Evolutionary conservation across 2,797 vertebrate genomes (phyloP).

Genomic region (Meda fulgida): DNA sequence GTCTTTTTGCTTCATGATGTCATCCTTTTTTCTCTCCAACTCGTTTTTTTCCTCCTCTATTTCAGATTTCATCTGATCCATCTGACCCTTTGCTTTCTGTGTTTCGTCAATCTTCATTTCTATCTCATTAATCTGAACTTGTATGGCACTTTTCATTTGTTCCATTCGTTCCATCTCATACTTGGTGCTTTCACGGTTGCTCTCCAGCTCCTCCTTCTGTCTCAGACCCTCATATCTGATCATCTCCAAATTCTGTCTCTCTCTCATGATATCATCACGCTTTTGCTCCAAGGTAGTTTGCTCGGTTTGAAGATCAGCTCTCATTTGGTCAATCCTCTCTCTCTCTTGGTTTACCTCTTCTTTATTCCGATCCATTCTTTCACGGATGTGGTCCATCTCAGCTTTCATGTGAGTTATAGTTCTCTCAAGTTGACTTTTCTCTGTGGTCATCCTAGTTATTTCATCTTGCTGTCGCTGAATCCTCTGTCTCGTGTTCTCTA

Average conservation of each 20-base stretch:
- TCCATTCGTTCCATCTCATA: slow-evolving; percentile 45
- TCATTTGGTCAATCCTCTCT: slow-evolving; percentile 60
- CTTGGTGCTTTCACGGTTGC: slow-evolving; percentile 39
- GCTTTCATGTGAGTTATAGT: slow-evolving; percentile 56
- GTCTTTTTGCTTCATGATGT: slow-evolving; percentile 57
- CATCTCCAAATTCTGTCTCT: slow-evolving; percentile 57
- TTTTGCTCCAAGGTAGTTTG: slow-evolving; percentile 57
- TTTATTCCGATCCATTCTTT: slow-evolving; percentile 60
- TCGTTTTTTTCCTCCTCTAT: slow-evolving; percentile 57
- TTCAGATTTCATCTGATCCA: slow-evolving; percentile 55
- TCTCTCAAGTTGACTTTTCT: slow-evolving; percentile 62
- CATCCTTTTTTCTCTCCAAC: slow-evolving; percentile 54
- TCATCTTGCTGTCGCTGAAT: slow-evolving; percentile 65
- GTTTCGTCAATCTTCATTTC: slow-evolving; percentile 56
- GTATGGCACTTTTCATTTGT: slow-evolving; percentile 50
- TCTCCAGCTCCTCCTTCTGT: slow-evolving; percentile 45
- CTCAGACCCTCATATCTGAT: slow-evolving; percentile 45
- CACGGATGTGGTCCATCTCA: slow-evolving; percentile 52
- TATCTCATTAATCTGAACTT: slow-evolving; percentile 57
- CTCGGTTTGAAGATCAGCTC: slow-evolving; percentile 62
- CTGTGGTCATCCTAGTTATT: slow-evolving; percentile 59
- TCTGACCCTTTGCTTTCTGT: slow-evolving; percentile 59
- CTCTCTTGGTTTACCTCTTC: slow-evolving; percentile 62
- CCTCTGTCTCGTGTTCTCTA: slow-evolving; percentile 58
- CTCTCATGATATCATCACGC: slow-evolving; percentile 57